phyloP scores from a whole-genome alignment of 1,140 invertebrate genomes.

The Chelonus insularis region DNA sequence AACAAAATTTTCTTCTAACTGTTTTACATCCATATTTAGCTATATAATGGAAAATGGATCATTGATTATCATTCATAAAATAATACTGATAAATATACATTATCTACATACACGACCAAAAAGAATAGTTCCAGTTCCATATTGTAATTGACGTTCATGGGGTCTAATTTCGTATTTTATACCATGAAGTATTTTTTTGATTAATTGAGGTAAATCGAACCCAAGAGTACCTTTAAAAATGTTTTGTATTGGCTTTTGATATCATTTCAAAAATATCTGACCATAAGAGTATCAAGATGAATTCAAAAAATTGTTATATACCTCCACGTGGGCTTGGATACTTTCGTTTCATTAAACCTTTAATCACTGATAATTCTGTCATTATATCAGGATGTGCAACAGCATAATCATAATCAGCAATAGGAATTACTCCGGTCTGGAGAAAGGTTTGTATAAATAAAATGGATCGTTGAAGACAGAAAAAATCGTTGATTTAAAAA shows the following conservation, averaged over 20 bases:
- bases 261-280: too few species aligned
- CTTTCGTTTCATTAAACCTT: constrained; percentile 74
- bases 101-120: constrained; percentile 66
- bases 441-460: neutral
- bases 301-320: constrained; percentile 30
- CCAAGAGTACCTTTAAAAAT: constrained; percentile 67
- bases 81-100: neutral
- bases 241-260: too few species aligned
- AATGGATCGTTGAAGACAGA: neutral
- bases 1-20: constrained; percentile 73
- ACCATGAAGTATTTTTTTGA: constrained; percentile 68
- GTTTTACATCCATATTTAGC: constrained; percentile 71
- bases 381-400: constrained; percentile 78
- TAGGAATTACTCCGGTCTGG: constrained; percentile 64
- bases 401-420: constrained; percentile 73
- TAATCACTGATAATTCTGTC: constrained; percentile 71
- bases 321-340: constrained; percentile 72
- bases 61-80: neutral
- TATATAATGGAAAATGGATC: constrained; percentile 47
- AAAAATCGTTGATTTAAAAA: neutral
- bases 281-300: neutral
- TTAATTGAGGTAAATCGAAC: constrained; percentile 63
- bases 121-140: constrained; percentile 66
- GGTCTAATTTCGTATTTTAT: constrained; percentile 68
- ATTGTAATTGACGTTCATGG: constrained; percentile 70